Percentiles rank a stretch among this genome's conserved stretches.
Conservation (phyloP, 2,113 vertebrate genomes). For the Rhombomys opimus region DNA sequence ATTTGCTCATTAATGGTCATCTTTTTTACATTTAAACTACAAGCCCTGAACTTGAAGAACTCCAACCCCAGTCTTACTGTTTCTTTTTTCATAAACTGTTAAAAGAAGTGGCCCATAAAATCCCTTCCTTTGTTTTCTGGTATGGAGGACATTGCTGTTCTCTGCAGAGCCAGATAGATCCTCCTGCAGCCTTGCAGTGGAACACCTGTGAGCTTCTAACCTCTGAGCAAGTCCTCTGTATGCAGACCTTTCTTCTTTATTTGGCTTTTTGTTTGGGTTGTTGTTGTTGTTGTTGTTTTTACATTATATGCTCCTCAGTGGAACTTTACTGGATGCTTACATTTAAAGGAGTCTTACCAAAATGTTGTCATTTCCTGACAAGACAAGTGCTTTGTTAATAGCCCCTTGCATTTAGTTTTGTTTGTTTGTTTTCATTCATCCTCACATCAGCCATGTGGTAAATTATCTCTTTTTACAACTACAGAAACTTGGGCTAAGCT, state of each 20-base stretch:
- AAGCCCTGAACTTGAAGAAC: background rate
- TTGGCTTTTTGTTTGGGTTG: no score
- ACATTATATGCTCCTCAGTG: background rate
- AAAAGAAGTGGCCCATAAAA: background rate
- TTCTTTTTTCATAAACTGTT: slow-evolving; percentile 6
- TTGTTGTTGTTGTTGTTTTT: background rate
- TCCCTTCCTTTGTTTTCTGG: background rate
- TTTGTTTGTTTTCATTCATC: background rate
- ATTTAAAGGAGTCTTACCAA: background rate
- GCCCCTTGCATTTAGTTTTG: background rate
- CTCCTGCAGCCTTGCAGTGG: background rate
- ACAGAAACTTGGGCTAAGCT: background rate
- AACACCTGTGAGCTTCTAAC: background rate
- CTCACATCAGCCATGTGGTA: rapidly evolving
- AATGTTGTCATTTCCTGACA: background rate
- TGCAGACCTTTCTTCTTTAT: background rate
- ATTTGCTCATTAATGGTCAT: background rate
- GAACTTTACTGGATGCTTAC: background rate
- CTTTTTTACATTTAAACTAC: background rate
- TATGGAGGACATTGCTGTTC: background rate
- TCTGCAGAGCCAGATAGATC: background rate
- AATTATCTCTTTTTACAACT: background rate
- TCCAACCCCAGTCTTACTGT: background rate
- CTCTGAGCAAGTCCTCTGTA: background rate
- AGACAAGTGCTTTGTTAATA: background rate